These are phyloP conservation scores for Barnardius zonarius DNA, from an alignment of 2,113 vertebrate species.

Conservation along the genomic window DNA sequence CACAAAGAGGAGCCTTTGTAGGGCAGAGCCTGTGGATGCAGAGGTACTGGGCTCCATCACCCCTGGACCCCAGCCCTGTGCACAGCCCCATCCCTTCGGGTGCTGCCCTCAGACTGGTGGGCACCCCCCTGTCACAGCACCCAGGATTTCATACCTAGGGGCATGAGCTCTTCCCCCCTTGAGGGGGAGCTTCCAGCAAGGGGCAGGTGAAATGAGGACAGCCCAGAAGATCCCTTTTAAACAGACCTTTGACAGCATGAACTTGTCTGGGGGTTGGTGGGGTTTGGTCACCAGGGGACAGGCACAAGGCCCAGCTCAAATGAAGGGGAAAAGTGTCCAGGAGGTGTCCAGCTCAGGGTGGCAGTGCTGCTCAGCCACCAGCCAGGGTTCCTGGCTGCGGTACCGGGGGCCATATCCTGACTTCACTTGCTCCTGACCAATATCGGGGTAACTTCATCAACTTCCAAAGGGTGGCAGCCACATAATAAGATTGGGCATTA, in stretches of 20 bases:
- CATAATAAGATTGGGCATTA: rapidly evolving
- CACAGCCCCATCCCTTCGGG: not conserved
- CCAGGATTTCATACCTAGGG: not conserved
- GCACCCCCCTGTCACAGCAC: not conserved
- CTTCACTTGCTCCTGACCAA: not conserved
- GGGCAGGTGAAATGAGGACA: not conserved
- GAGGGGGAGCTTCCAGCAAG: not conserved
- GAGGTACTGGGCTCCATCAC: not conserved
- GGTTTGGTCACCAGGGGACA: not conserved
- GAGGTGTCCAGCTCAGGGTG: not conserved
- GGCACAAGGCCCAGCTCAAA: not conserved
- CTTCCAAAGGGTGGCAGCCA: not conserved
- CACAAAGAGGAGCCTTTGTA: not conserved
- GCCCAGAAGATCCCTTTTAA: not conserved
- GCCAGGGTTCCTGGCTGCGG: rapidly evolving
- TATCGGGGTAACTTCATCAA: not conserved
- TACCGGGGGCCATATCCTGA: not conserved
- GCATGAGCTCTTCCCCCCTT: not conserved
- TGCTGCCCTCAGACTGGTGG: not conserved
- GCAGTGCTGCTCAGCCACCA: not conserved
- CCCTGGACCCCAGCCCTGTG: not conserved
- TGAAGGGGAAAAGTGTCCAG: not conserved
- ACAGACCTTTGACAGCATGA: rapidly evolving
- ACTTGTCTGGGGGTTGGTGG: rapidly evolving
- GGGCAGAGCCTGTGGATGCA: not conserved